phyloP scores from a whole-genome alignment of 2,888 invertebrate genomes.

The Halictus ligatus region DNA sequence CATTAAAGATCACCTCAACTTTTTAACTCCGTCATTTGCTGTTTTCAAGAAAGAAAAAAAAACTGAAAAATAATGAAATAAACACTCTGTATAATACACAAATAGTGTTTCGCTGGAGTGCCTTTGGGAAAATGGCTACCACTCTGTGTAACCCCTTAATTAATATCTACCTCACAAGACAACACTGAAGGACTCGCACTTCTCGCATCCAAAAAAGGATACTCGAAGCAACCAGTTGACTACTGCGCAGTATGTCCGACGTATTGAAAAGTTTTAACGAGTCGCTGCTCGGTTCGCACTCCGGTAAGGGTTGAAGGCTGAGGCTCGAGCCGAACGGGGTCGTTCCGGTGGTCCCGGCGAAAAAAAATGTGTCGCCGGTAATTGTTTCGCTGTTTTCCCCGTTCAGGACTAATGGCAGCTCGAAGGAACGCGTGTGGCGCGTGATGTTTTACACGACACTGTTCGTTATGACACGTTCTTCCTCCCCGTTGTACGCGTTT shows the following conservation, averaged over 20 bases:
- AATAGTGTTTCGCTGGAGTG: too few relatives aligned
- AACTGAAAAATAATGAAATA: too few relatives aligned
- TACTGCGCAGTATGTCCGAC: background rate
- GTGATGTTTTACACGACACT: constrained; percentile 23
- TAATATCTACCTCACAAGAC: background rate
- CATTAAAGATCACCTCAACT: too few relatives aligned
- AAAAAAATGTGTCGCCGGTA: background rate
- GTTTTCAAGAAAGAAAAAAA: too few relatives aligned
- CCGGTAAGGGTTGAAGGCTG: background rate
- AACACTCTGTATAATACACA: too few relatives aligned
- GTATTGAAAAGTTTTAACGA: constrained; percentile 1
- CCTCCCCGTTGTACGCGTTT: constrained; percentile 33
- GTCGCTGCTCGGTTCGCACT: background rate
- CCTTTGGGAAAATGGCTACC: too few relatives aligned
- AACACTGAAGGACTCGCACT: background rate
- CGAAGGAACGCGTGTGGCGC: constrained; percentile 13
- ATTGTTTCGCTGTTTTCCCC: constrained; percentile 16
- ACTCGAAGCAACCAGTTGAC: background rate
- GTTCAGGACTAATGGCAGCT: constrained; percentile 16
- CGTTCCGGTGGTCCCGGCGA: background rate
- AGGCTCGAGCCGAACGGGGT: background rate
- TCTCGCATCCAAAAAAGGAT: background rate
- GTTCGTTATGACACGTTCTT: constrained; percentile 51
- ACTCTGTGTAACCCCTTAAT: background rate
- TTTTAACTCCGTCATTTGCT: too few relatives aligned